These are phyloP conservation scores for Hemibagrus wyckioides DNA, from an alignment of 2,113 vertebrate genomes.

Conservation along the genomic window DNA sequence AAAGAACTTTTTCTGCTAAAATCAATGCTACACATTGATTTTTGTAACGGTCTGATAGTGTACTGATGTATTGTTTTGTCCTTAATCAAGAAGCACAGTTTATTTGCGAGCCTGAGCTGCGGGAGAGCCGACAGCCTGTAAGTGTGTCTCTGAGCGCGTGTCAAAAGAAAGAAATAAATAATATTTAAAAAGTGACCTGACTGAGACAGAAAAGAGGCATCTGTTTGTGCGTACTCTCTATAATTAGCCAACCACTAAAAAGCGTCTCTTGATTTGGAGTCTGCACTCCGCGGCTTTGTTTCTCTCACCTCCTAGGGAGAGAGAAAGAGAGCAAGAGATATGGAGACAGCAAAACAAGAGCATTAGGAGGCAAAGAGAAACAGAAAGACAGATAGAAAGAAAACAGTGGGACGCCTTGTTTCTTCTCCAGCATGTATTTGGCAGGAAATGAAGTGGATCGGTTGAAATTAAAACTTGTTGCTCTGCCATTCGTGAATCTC, in stretches of 20 bases:
- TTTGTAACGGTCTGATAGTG: neutral
- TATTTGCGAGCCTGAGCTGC: neutral
- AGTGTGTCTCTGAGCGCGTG: neutral
- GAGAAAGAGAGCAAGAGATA: slow-evolving; percentile 22
- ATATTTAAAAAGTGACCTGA: neutral
- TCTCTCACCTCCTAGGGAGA: slow-evolving; percentile 19
- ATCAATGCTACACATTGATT: neutral
- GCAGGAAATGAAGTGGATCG: slow-evolving; percentile 13
- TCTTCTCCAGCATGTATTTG: neutral
- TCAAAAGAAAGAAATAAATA: neutral
- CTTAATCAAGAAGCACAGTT: neutral
- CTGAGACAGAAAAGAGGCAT: neutral
- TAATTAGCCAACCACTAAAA: slow-evolving; percentile 35
- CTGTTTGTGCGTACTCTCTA: neutral
- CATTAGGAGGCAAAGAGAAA: slow-evolving; percentile 21
- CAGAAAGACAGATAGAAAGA: neutral
- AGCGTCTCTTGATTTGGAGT: neutral
- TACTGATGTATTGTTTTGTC: neutral
- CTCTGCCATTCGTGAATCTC: neutral
- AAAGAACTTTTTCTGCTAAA: neutral
- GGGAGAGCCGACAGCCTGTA: neutral
- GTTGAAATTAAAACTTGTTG: slow-evolving; percentile 23
- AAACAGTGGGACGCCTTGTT: neutral
- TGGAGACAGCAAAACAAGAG: slow-evolving; percentile 35
- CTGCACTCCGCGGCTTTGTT: slow-evolving; percentile 13